Percentiles rank a stretch among this genome's conserved stretches.
phyloP scores from a whole-genome alignment of 2,113 vertebrate genomes.

The Cettia cetti region DNA sequence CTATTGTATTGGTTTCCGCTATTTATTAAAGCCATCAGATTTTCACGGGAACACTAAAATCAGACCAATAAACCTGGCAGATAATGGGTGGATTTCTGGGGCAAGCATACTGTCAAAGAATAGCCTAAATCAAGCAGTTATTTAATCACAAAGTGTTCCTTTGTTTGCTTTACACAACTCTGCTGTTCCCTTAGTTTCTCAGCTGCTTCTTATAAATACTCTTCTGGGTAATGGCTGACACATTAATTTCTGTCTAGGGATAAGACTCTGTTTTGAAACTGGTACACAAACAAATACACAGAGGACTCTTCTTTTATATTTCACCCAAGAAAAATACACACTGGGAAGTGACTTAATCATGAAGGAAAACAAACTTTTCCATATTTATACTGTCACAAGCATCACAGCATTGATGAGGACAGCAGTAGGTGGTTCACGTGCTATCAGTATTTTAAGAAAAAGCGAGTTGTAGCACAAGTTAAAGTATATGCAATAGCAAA shows the following conservation, averaged over 20 bases:
- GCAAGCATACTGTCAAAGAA: not conserved
- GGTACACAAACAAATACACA: not conserved
- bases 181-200: not conserved
- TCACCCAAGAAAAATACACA: not conserved
- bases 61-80: not conserved
- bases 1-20: not conserved
- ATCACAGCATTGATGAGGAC: not conserved
- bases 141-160: not conserved
- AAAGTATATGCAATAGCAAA: not conserved
- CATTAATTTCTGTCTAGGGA: not conserved
- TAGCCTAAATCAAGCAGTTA: not conserved
- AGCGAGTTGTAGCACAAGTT: not conserved
- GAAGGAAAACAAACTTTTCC: not conserved
- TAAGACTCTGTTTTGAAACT: constrained; percentile 15
- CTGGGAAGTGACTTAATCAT: not conserved
- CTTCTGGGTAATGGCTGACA: not conserved
- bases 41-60: not conserved
- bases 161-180: constrained; percentile 8
- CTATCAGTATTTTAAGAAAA: not conserved
- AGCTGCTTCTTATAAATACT: constrained; percentile 9
- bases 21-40: constrained; percentile 4
- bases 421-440: not conserved
- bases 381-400: not conserved
- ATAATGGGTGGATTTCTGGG: constrained; percentile 1
- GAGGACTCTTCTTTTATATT: not conserved